Evolutionary conservation across 2,797 vertebrate genomes (phyloP).

Genomic region (Sternotherus odoratus): DNA sequence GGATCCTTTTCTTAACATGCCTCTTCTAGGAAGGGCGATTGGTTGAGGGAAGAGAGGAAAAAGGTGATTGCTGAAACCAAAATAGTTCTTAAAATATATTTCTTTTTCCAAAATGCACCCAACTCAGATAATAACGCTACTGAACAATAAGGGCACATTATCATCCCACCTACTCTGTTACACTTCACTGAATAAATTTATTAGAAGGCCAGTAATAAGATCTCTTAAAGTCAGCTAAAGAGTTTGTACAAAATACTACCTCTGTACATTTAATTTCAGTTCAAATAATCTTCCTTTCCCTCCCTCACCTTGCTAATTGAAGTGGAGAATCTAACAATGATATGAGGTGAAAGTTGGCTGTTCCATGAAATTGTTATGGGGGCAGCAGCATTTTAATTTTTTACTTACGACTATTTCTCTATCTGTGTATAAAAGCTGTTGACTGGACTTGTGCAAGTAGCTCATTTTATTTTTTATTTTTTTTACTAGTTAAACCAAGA

Average conservation of each 20-base stretch:
- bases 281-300: not conserved
- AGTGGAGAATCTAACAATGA: not conserved
- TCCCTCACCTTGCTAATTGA: not conserved
- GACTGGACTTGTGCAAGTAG: not conserved
- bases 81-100: not conserved
- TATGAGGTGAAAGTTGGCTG: not conserved
- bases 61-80: not conserved
- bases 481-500: not conserved
- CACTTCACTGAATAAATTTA: not conserved
- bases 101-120: not conserved
- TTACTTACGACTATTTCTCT: not conserved
- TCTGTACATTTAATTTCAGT: not conserved
- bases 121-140: not conserved
- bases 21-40: not conserved
- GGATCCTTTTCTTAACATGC: not conserved
- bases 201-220: not conserved
- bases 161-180: not conserved
- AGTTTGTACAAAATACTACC: not conserved
- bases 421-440: not conserved
- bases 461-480: not conserved
- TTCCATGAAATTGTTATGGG: not conserved
- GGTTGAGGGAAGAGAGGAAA: not conserved
- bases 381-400: not conserved
- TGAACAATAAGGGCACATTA: not conserved
- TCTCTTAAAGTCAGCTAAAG: not conserved